Conservation (phyloP, 2,113 vertebrate species). For the Cryptoleucopteryx plumbea region DNA sequence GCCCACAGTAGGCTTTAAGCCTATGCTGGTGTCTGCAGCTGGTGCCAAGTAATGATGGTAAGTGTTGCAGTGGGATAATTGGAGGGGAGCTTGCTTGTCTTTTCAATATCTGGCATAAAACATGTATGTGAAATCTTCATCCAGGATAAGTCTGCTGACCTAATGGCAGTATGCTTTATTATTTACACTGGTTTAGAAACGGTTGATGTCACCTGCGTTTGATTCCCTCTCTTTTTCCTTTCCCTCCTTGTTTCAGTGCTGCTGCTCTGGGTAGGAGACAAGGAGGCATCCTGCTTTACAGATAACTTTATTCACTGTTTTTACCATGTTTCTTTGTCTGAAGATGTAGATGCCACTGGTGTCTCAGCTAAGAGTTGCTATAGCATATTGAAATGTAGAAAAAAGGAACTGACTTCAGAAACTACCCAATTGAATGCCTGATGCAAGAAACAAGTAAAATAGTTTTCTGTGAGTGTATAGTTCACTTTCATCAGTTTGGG, state of each 20-base stretch:
- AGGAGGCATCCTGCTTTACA: background rate
- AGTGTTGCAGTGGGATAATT: background rate
- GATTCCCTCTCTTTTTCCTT: background rate
- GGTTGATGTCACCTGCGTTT: background rate
- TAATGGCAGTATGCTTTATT: background rate
- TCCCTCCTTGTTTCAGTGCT: background rate
- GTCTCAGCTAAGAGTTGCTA: background rate
- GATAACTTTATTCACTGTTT: background rate
- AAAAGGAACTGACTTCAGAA: background rate
- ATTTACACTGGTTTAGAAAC: background rate
- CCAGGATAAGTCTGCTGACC: background rate
- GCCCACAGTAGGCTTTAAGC: background rate
- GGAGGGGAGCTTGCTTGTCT: background rate
- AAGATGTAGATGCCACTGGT: background rate
- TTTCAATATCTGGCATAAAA: background rate
- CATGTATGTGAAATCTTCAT: background rate
- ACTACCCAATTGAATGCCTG: background rate
- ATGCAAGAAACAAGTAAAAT: background rate
- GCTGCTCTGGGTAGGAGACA: background rate
- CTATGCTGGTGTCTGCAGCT: background rate
- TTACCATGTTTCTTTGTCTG: background rate
- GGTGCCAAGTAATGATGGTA: background rate
- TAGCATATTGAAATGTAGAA: background rate
- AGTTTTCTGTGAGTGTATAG: background rate
- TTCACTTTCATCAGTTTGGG: background rate